phyloP scores from a whole-genome alignment of 2,888 invertebrate species.

The Halocaridina rubra region DNA sequence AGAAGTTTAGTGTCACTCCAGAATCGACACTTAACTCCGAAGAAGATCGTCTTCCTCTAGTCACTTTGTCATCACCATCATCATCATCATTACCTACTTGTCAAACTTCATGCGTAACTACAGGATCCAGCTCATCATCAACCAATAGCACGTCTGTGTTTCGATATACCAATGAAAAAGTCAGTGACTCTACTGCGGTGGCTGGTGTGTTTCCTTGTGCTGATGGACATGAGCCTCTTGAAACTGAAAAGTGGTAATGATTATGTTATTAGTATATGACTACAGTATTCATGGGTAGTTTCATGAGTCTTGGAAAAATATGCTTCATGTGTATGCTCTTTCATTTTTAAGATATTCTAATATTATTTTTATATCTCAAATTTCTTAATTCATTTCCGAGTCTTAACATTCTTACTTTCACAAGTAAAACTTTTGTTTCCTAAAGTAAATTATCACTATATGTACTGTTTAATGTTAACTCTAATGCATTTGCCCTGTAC shows the following conservation, averaged over 20 bases:
- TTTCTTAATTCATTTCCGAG: no score
- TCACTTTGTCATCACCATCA: constrained; percentile 44
- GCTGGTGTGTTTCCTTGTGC: constrained; percentile 17
- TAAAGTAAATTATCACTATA: no score
- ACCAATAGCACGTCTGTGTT: constrained; percentile 44
- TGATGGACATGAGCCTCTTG: constrained; percentile 27
- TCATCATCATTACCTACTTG: constrained; percentile 16
- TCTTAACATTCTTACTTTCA: no score
- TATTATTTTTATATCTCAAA: no score
- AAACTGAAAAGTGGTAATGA: constrained; percentile 38
- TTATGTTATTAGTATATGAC: not conserved
- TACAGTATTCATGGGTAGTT: no score
- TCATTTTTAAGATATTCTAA: no score
- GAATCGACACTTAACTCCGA: constrained; percentile 48
- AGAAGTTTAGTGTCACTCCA: constrained; percentile 56
- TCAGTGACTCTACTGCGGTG: constrained; percentile 14
- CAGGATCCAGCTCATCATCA: constrained; percentile 38
- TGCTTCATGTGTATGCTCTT: no score
- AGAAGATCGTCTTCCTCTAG: constrained; percentile 53
- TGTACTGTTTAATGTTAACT: no score
- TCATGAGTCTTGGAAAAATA: no score
- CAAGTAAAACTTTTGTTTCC: no score
- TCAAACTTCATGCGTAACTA: constrained; percentile 28
- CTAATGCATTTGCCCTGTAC: no score
- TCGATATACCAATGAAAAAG: constrained; percentile 59